These are phyloP conservation scores for Mormyrops boulengeri DNA, from an alignment of 2,797 vertebrate genomes.

Conservation along the genomic window DNA sequence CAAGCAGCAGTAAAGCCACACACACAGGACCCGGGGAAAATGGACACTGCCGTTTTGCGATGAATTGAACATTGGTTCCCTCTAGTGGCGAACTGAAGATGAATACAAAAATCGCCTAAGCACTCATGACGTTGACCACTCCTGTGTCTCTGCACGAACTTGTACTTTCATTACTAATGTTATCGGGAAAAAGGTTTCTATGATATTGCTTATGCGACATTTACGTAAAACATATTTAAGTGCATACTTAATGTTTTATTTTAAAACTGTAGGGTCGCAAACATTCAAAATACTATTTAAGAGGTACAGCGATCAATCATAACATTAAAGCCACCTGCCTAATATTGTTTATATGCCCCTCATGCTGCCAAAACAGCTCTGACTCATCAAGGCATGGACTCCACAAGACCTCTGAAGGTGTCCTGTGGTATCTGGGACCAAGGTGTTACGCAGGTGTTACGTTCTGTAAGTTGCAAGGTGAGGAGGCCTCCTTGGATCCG, in stretches of 20 bases:
- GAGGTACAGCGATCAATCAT: background rate
- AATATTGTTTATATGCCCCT: background rate
- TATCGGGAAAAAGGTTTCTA: background rate
- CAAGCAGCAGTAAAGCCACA: background rate
- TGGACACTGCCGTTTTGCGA: background rate
- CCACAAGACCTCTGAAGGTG: background rate
- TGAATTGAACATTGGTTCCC: slow-evolving; percentile 9
- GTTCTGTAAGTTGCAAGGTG: background rate
- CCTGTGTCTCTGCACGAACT: background rate
- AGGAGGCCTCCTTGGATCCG: background rate
- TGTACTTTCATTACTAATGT: background rate
- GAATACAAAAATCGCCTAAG: background rate
- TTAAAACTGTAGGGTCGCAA: background rate
- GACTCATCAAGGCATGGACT: background rate
- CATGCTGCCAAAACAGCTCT: background rate
- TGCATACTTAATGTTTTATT: background rate
- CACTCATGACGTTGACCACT: background rate
- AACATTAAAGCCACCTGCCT: background rate
- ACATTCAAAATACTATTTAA: background rate
- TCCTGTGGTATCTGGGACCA: background rate
- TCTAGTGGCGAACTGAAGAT: background rate
- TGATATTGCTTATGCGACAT: background rate
- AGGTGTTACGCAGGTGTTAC: background rate
- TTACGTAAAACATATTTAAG: background rate
- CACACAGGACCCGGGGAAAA: background rate